Conservation (phyloP, 2,888 invertebrate species). For the Apodemia duryi region DNA sequence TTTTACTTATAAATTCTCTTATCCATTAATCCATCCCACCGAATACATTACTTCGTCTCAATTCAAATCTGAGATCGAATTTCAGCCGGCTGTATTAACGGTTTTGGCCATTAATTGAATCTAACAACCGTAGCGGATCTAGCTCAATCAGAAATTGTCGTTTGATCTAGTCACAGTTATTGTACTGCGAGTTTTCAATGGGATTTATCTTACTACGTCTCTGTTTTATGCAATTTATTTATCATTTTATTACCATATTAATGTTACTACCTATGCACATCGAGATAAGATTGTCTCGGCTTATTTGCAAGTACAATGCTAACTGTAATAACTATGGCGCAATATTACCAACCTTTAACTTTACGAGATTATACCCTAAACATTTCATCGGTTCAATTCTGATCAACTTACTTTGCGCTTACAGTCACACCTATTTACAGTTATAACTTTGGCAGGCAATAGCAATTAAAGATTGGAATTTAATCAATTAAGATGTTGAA, state of each 20-base stretch:
- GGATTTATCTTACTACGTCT: background rate
- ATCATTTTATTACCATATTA: constrained; percentile 9
- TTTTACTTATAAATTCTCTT: too few species aligned
- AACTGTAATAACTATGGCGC: background rate
- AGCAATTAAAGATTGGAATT: too few species aligned
- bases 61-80: background rate
- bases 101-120: background rate
- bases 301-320: constrained; percentile 4
- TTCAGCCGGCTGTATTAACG: background rate
- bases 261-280: background rate
- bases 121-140: background rate
- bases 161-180: background rate
- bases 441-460: too few species aligned
- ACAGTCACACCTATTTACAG: too few species aligned
- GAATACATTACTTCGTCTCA: background rate
- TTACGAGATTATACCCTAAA: background rate
- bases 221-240: background rate
- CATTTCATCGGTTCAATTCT: too few species aligned
- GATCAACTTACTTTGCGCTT: too few species aligned
- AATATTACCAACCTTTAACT: background rate
- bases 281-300: constrained; percentile 1
- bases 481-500: too few species aligned
- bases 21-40: too few species aligned
- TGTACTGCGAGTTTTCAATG: constrained; percentile 4
- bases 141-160: constrained; percentile 1